Percentiles rank a stretch among this genome's conserved stretches.
Conservation (phyloP, 2,113 vertebrate species). For the Sigmodon hispidus region DNA sequence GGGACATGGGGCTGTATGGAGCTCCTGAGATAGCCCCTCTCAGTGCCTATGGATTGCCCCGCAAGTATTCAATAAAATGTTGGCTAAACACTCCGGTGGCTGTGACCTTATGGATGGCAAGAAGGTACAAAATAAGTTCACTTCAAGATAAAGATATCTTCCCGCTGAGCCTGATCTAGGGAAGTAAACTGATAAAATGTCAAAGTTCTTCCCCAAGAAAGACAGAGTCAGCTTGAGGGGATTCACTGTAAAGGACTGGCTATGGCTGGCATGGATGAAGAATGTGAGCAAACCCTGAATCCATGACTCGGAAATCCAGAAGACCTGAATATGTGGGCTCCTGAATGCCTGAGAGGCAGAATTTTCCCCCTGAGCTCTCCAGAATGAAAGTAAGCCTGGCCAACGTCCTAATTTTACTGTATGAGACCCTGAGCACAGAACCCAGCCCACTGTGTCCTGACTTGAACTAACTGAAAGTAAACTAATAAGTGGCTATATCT, state of each 20-base stretch:
- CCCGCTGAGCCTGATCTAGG: neutral
- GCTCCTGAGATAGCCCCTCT: accelerated
- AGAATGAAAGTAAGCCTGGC: neutral
- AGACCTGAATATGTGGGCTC: neutral
- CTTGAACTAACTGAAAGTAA: neutral
- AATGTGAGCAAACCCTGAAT: neutral
- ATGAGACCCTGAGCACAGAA: neutral
- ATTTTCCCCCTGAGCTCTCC: neutral
- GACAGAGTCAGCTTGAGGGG: neutral
- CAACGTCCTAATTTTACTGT: accelerated
- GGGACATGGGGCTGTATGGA: neutral
- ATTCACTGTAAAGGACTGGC: neutral
- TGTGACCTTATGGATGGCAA: neutral
- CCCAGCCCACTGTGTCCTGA: accelerated
- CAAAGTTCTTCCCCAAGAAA: neutral
- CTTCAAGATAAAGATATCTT: neutral
- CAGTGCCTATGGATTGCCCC: accelerated
- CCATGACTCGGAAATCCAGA: neutral
- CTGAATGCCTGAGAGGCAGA: neutral
- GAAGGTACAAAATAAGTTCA: neutral
- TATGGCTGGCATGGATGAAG: neutral
- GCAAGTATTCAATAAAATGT: neutral
- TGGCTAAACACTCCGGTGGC: neutral
- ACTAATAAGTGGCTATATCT: neutral
- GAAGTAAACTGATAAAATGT: neutral